A percentile compares a stretch with the other conserved stretches of the same genome.
Conservation (phyloP, 2,888 invertebrate species). For the Prionchulus punctatus region DNA sequence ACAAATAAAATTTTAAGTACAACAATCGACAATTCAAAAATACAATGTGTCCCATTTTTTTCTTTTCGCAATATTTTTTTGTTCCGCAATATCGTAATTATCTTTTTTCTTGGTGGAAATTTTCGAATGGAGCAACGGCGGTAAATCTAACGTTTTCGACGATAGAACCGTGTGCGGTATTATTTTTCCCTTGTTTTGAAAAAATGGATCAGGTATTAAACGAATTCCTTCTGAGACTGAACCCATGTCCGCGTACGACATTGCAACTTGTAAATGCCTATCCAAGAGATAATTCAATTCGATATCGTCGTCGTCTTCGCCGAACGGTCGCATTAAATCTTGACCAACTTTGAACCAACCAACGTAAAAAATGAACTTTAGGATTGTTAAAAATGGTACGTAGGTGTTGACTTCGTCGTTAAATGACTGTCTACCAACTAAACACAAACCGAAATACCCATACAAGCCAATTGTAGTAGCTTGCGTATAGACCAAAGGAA, state of each 20-base stretch:
- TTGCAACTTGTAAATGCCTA: conserved; percentile 8
- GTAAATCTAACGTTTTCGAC: too few relatives aligned
- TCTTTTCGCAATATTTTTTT: too few relatives aligned
- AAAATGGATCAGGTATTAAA: too few relatives aligned
- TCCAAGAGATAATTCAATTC: conserved; percentile 14
- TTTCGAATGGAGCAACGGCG: too few relatives aligned
- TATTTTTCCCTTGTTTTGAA: too few relatives aligned
- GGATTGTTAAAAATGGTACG: conserved; percentile 7
- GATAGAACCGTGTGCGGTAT: too few relatives aligned
- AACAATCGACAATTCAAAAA: too few relatives aligned
- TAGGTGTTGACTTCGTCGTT: neutral
- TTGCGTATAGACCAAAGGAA: conserved; percentile 34
- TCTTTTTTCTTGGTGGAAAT: too few relatives aligned
- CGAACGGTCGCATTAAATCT: conserved; percentile 21
- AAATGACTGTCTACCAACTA: conserved; percentile 22
- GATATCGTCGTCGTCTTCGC: conserved; percentile 15
- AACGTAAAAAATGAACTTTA: conserved; percentile 11
- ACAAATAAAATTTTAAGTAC: too few relatives aligned
- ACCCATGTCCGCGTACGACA: conserved; percentile 1
- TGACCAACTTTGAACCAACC: conserved; percentile 20
- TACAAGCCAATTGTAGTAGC: conserved; percentile 35
- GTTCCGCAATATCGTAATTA: too few relatives aligned
- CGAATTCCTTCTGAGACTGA: too few relatives aligned
- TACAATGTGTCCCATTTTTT: too few relatives aligned
- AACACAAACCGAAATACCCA: conserved; percentile 33